A percentile compares a stretch with the other conserved stretches of the same genome.
These are phyloP conservation scores for Drosophila lowei DNA, from an alignment of 1,140 invertebrate species.

Conservation along the genomic window DNA sequence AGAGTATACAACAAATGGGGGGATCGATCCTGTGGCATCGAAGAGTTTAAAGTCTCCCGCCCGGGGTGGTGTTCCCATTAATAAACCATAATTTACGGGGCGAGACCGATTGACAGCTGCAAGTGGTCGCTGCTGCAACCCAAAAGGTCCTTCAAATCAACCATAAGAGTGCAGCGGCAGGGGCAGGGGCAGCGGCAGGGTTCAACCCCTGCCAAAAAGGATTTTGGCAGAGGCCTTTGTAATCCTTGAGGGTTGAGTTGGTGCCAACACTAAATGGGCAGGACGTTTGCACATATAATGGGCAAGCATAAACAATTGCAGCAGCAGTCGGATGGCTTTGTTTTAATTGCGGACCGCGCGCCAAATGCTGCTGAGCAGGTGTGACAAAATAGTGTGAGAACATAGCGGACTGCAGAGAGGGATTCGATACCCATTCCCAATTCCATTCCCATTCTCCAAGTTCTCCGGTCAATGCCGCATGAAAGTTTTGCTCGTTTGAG, in stretches of 20 bases:
- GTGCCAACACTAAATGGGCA: conserved; percentile 74
- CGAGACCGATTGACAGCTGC: conserved; percentile 74
- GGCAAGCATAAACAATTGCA: conserved; percentile 56
- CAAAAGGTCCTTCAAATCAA: conserved; percentile 34
- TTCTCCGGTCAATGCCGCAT: conserved; percentile 47
- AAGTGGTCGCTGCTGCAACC: conserved; percentile 44
- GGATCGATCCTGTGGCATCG: not conserved
- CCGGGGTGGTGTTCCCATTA: conserved; percentile 56
- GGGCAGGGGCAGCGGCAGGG: not conserved
- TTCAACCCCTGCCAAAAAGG: conserved; percentile 23
- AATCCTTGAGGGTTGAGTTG: conserved; percentile 51
- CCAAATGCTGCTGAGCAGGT: conserved; percentile 34
- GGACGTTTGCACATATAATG: conserved; percentile 24
- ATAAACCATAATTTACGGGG: conserved; percentile 71
- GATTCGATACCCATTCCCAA: conserved; percentile 28
- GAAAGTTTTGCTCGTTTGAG: conserved; percentile 44
- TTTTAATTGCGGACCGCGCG: conserved; percentile 45
- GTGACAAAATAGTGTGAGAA: conserved; percentile 70
- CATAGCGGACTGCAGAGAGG: conserved; percentile 10
- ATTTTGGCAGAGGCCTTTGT: conserved; percentile 15
- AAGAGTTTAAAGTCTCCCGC: conserved; percentile 27
- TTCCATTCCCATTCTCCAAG: conserved; percentile 9
- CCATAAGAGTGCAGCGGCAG: conserved; percentile 16
- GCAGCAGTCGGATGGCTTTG: conserved; percentile 25
- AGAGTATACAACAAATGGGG: conserved; percentile 38